Evolutionary conservation across 2,113 vertebrate species (phyloP), one percentile per base, ranked within the genome.

Genomic region (Tapirus terrestris): DNA sequence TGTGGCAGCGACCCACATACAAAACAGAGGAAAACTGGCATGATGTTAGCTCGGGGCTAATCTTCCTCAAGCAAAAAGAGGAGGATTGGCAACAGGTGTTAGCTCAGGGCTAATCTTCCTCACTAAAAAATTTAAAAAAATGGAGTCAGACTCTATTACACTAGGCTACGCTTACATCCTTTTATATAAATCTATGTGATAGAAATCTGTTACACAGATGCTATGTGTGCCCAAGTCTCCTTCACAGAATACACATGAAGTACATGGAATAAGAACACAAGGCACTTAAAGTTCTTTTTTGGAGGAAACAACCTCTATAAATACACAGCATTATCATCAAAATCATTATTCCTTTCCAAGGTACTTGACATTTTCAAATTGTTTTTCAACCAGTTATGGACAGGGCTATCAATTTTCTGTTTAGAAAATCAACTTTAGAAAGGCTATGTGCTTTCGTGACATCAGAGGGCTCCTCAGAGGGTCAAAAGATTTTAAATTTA

Each of bases 381-480:
- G 29, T 84, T 92, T 92, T 68, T 85, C 94, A 92, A 90, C 77
- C 36, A 96, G 67, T 63, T 88, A 93, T 12, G 29, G 72, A 60
- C 45, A 94, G 20, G 36, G n/a, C 29, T 72, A 93, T 85, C 67
- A 77, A 86, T 95, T 96, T 95, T 92, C 81, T 88, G 53, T 82
- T 72, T 70, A 91, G 79, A 96, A 97, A 97, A 97, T 93, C 61
- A 92, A 51, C 36, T 77, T 91, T 72, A 39, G 18, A 92, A 95
- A 97, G 88, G 36, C 33, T 53, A 8, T 48, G 53, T 61, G 8
- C 12, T 94, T 94, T 95, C 51, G 60, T 76, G 53, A 67, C 91
- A 33, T 94, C 75, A 84, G 23, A 88, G 39, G 70, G 14, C 81
- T 95, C 65, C 91, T n/a, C 18, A 79, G 60, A 70, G 70, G 43